Conservation (phyloP, 2,113 vertebrate genomes). For the Marmota monax region DNA sequence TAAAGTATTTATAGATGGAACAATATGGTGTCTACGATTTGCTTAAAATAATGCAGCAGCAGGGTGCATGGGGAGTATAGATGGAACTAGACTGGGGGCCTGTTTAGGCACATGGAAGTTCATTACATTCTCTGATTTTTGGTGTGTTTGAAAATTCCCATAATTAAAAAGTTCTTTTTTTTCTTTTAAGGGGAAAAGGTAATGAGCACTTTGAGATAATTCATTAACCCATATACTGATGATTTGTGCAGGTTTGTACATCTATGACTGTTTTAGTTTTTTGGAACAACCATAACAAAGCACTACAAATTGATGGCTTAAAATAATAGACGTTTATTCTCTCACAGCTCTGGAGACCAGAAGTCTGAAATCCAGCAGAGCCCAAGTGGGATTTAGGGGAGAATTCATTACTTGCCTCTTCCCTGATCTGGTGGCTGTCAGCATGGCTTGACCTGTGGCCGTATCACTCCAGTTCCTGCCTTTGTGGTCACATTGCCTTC, state of each 20-base stretch:
- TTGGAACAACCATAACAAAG: neutral
- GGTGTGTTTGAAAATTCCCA: neutral
- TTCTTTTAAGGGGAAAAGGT: conserved; percentile 12
- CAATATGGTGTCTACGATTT: neutral
- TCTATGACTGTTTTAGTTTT: neutral
- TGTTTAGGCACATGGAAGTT: neutral
- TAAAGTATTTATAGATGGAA: neutral
- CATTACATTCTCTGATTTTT: neutral
- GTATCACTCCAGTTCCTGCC: neutral
- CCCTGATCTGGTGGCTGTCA: neutral
- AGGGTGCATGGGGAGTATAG: neutral
- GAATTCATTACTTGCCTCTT: neutral
- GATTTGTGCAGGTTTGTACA: neutral
- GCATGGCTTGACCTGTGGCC: neutral
- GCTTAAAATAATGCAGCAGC: neutral
- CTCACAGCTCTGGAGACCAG: neutral
- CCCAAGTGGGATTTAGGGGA: fast-evolving
- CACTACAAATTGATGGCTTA: neutral
- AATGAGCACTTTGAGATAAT: conserved; percentile 20
- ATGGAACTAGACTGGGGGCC: neutral
- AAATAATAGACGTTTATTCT: neutral
- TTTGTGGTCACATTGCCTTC: neutral
- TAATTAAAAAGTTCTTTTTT: neutral
- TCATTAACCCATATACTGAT: neutral
- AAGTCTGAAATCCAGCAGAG: neutral